Evolutionary conservation across 2,888 invertebrate species (phyloP).

Genomic region (Aproaerema taeniolella): DNA sequence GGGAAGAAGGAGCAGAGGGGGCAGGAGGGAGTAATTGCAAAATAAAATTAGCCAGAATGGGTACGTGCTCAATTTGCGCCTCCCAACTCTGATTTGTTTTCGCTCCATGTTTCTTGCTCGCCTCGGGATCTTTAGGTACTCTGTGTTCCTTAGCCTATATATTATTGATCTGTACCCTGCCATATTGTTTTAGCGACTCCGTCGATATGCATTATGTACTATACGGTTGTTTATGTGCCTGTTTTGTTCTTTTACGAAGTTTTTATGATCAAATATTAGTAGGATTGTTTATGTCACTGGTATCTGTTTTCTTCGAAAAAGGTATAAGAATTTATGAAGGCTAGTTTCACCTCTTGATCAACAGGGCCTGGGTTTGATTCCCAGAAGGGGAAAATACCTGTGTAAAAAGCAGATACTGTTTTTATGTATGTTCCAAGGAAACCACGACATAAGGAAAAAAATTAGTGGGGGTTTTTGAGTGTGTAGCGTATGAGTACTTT

Average conservation of each 20-base stretch:
- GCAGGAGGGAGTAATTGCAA: conserved; percentile 72
- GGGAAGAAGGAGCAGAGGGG: conserved; percentile 31
- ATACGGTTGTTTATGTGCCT: conserved; percentile 4
- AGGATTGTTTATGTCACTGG: too few relatives aligned
- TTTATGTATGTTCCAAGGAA: too few relatives aligned
- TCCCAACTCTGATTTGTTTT: conserved; percentile 76
- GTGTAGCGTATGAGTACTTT: too few relatives aligned
- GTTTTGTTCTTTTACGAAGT: conserved; percentile 1
- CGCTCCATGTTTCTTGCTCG: conserved; percentile 47
- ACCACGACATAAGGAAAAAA: too few relatives aligned
- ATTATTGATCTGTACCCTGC: conserved; percentile 65
- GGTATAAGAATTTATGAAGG: too few relatives aligned
- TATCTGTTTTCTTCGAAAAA: too few relatives aligned
- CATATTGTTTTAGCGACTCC: conserved; percentile 47
- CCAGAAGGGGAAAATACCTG: too few relatives aligned
- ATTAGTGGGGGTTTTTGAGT: too few relatives aligned
- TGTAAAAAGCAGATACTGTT: too few relatives aligned
- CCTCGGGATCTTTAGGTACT: conserved; percentile 39
- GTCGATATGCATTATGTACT: neutral
- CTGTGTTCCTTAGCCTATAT: conserved; percentile 69
- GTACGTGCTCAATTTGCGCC: conserved; percentile 78
- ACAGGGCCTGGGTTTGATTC: too few relatives aligned
- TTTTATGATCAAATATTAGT: too few relatives aligned
- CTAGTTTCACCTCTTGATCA: too few relatives aligned
- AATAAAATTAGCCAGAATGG: conserved; percentile 77